Evolutionary conservation across 2,888 invertebrate genomes (phyloP).

Genomic region (Macrosiphum euphorbiae): DNA sequence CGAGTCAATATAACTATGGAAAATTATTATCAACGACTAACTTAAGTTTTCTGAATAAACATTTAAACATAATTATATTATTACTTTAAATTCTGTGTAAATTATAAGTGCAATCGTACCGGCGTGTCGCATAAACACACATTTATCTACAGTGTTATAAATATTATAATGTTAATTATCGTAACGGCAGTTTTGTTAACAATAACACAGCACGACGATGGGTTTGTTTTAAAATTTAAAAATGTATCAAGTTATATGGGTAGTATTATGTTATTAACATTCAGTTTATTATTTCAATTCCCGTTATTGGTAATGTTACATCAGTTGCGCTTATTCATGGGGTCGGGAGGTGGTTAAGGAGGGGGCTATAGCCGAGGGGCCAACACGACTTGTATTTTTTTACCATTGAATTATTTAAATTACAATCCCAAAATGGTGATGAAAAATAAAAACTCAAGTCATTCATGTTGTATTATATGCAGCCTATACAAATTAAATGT

Average conservation of each 20-base stretch:
- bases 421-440: neutral
- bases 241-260: neutral
- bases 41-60: neutral
- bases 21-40: neutral
- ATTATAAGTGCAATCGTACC: neutral
- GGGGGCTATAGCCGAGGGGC: neutral
- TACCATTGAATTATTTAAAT: neutral
- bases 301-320: neutral
- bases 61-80: neutral
- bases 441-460: neutral
- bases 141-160: neutral
- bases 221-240: neutral
- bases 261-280: neutral
- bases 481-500: neutral
- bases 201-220: neutral
- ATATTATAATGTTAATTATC: neutral
- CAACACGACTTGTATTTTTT: neutral
- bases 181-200: neutral
- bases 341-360: neutral
- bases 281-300: neutral
- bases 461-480: neutral
- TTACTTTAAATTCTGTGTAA: neutral
- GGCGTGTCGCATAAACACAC: neutral
- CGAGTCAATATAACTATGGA: neutral
- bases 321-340: neutral